Evolutionary conservation across 2,888 invertebrate genomes (phyloP).

Genomic region (Eueremaeus valkanovi): DNA sequence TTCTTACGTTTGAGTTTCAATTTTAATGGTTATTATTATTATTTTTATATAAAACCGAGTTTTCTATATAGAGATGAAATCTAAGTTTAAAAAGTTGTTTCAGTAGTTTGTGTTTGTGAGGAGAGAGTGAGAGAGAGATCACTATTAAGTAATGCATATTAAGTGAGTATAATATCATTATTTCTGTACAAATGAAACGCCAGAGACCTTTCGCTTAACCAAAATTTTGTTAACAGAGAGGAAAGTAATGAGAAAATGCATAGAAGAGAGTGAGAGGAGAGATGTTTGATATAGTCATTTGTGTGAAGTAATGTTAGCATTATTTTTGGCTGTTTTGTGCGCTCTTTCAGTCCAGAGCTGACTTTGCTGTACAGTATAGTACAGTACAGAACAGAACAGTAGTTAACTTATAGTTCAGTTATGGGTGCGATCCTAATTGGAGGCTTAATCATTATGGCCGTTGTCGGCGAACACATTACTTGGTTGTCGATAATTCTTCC

Average conservation of each 20-base stretch:
- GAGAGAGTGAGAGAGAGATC: background rate
- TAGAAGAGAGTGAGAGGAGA: background rate
- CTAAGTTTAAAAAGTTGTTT: background rate
- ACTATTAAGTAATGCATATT: background rate
- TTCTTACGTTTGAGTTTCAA: background rate
- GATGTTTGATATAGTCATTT: background rate
- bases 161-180: background rate
- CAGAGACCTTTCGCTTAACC: background rate
- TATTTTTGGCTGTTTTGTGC: background rate
- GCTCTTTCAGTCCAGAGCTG: too few species aligned
- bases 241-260: background rate
- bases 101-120: background rate
- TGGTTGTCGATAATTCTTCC: constrained; percentile 36
- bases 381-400: too few species aligned
- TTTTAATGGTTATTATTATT: background rate
- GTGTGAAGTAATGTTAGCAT: background rate
- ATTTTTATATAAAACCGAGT: background rate
- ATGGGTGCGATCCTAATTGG: constrained; percentile 22
- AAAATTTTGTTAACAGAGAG: background rate
- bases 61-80: background rate
- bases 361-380: too few species aligned
- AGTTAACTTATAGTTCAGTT: constrained; percentile 22
- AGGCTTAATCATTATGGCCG: constrained; percentile 29
- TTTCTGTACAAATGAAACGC: too few species aligned
- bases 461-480: constrained; percentile 35